Evolutionary conservation across 2,113 vertebrate genomes (phyloP).

Genomic region (Ursus arctos): DNA sequence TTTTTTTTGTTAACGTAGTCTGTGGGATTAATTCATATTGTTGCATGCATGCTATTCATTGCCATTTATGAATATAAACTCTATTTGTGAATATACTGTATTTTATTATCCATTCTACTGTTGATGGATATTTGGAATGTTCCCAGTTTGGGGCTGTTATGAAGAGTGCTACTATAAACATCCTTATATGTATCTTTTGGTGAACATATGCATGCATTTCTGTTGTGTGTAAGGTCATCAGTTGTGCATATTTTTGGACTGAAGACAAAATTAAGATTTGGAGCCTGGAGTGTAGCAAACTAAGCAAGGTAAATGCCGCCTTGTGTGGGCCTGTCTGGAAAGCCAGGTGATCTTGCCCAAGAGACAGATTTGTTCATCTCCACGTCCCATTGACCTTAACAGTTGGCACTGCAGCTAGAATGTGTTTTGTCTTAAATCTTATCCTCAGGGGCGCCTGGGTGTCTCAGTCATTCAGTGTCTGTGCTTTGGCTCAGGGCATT

Average conservation of each 20-base stretch:
- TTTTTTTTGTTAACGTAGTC: background rate
- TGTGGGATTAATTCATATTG: background rate
- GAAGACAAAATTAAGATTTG: constrained; percentile 32
- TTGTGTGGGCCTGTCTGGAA: background rate
- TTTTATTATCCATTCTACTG: background rate
- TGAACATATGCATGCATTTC: background rate
- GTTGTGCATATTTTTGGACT: constrained; percentile 9
- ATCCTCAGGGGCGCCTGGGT: background rate
- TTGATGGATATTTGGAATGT: background rate
- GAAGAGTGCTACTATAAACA: background rate
- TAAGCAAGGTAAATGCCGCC: background rate
- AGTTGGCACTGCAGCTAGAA: background rate
- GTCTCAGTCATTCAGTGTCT: no score
- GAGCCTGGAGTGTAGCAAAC: background rate
- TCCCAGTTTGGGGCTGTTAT: background rate
- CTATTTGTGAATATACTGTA: background rate
- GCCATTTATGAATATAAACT: constrained; percentile 4
- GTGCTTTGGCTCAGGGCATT: no score
- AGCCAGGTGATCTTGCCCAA: background rate
- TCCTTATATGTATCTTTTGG: background rate
- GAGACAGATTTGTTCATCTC: background rate
- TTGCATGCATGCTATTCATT: background rate
- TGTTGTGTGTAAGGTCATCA: background rate
- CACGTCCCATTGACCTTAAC: background rate
- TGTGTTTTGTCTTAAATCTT: background rate